phyloP scores from a whole-genome alignment of 2,888 invertebrate genomes.

The Amphimallon solstitiale region DNA sequence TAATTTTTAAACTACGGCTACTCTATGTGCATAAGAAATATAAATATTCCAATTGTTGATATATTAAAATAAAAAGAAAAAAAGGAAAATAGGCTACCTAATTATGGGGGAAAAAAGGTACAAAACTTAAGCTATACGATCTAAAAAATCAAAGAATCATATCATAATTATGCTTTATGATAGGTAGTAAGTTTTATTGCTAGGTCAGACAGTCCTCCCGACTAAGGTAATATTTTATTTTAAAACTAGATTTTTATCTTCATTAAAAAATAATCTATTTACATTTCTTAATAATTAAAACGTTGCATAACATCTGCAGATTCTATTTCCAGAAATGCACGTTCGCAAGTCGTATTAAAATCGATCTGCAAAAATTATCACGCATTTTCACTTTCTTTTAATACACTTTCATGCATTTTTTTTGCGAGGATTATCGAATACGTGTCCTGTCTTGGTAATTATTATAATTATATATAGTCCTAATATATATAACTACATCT shows the following conservation, averaged over 20 bases:
- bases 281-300: constrained; percentile 13
- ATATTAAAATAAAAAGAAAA: constrained; percentile 33
- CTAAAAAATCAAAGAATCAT: not conserved
- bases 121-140: constrained; percentile 1
- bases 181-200: constrained; percentile 31
- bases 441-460: no score
- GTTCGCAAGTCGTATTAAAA: not conserved
- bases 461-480: constrained; percentile 27
- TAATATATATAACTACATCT: constrained; percentile 22
- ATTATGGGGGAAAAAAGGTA: not conserved
- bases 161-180: not conserved
- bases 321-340: no score
- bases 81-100: constrained; percentile 19
- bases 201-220: constrained; percentile 7
- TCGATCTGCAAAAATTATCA: constrained; percentile 12
- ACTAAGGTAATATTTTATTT: no score
- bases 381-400: not conserved
- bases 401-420: constrained; percentile 21
- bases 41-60: constrained; percentile 28
- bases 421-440: constrained; percentile 39
- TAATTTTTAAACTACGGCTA: constrained; percentile 36
- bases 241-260: constrained; percentile 16
- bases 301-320: constrained; percentile 5
- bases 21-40: constrained; percentile 38
- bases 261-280: constrained; percentile 33